phyloP scores from a whole-genome alignment of 2,113 vertebrate genomes.

The Tringa solitaria region DNA sequence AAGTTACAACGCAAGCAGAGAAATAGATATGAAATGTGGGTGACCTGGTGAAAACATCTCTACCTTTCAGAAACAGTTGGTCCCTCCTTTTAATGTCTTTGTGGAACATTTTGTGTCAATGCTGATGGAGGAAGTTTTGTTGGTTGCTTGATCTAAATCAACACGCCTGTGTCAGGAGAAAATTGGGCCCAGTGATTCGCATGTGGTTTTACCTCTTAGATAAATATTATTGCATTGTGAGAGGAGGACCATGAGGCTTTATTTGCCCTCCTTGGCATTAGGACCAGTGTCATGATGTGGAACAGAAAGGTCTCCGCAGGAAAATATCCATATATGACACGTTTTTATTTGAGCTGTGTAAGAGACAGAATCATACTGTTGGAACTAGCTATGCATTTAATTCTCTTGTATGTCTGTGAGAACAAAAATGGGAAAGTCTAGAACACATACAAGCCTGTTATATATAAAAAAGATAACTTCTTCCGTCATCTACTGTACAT shows the following conservation, averaged over 20 bases:
- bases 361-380: neutral
- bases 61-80: neutral
- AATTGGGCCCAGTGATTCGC: neutral
- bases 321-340: neutral
- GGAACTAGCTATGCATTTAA: neutral
- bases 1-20: neutral
- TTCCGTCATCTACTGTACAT: conserved; percentile 22
- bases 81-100: neutral
- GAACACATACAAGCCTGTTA: neutral
- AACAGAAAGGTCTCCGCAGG: neutral
- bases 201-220: neutral
- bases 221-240: neutral
- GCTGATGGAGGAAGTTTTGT: neutral
- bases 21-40: neutral
- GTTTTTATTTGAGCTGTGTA: neutral
- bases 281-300: neutral
- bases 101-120: neutral
- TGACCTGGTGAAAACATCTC: neutral
- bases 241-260: neutral
- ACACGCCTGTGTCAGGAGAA: neutral
- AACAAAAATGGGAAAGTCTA: neutral
- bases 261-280: neutral
- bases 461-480: neutral
- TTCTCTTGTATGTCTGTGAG: neutral
- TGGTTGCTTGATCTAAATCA: neutral